Percentiles rank a stretch among this genome's conserved stretches.
phyloP scores from a whole-genome alignment of 2,888 invertebrate genomes.

The Caprella mutica region DNA sequence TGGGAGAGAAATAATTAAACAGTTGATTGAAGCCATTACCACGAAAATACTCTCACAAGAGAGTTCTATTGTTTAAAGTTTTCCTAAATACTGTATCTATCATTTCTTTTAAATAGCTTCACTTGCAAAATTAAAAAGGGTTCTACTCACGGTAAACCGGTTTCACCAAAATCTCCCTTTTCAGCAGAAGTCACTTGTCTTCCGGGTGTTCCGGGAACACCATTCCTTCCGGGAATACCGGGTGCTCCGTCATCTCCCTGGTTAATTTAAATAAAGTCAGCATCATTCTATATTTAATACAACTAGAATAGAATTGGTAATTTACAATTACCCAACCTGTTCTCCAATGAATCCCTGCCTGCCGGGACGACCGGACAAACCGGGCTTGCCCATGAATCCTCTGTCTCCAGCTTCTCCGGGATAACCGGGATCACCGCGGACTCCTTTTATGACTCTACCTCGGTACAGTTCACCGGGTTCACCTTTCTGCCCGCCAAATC shows the following conservation, averaged over 20 bases:
- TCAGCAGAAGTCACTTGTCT: constrained; percentile 8
- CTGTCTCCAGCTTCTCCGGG: constrained; percentile 19
- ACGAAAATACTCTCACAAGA: background rate
- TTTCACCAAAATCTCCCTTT: constrained; percentile 13
- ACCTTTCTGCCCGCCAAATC: constrained; percentile 39
- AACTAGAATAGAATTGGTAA: background rate
- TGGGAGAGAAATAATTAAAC: background rate
- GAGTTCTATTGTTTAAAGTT: background rate
- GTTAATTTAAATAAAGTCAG: too few relatives aligned
- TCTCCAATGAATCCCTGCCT: constrained; percentile 35
- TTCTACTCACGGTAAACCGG: background rate
- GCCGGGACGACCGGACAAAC: constrained; percentile 36
- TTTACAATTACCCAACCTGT: too few relatives aligned
- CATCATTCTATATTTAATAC: too few relatives aligned
- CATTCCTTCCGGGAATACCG: constrained; percentile 34
- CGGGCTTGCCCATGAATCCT: constrained; percentile 24
- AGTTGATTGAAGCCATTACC: background rate
- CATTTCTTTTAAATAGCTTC: background rate
- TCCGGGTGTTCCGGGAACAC: constrained; percentile 25
- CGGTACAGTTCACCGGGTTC: constrained; percentile 41
- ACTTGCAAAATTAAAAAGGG: background rate
- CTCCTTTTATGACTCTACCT: constrained; percentile 40
- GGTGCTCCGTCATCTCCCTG: constrained; percentile 5
- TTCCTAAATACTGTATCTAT: background rate
- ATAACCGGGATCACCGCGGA: constrained; percentile 27